These are phyloP conservation scores for Euspilapteryx auroguttella DNA, from an alignment of 2,888 invertebrate genomes.

Conservation along the genomic window DNA sequence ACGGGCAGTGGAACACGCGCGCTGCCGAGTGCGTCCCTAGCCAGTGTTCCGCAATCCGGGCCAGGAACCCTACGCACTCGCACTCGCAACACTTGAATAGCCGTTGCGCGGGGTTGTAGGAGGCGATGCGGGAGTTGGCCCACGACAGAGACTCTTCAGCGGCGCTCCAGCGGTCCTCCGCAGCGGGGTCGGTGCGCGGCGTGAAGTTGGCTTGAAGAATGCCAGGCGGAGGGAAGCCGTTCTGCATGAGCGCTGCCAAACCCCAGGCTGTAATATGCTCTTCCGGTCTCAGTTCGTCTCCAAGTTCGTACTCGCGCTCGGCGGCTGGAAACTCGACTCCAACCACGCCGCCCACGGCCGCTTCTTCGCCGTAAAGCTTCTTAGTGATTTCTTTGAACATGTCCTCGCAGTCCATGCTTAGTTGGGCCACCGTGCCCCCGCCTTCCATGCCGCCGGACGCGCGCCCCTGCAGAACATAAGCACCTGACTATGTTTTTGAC, in stretches of 20 bases:
- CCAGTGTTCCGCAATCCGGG: conserved; percentile 77
- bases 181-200: conserved; percentile 46
- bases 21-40: conserved; percentile 69
- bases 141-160: conserved; percentile 72
- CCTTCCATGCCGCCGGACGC: conserved; percentile 5
- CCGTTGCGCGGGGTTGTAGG: conserved; percentile 76
- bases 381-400: conserved; percentile 92
- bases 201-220: conserved; percentile 64
- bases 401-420: conserved; percentile 75
- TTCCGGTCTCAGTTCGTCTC: conserved; percentile 66
- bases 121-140: conserved; percentile 79
- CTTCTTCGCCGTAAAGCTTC: conserved; percentile 87
- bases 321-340: conserved; percentile 49
- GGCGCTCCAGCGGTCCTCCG: conserved; percentile 66
- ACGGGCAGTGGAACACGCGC: conserved; percentile 67
- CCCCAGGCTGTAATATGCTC: conserved; percentile 76
- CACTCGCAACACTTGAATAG: conserved; percentile 76
- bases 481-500: too few relatives aligned
- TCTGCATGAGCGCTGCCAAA: conserved; percentile 76
- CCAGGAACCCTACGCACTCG: conserved; percentile 74
- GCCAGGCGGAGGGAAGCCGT: conserved; percentile 68
- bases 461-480: conserved; percentile 2
- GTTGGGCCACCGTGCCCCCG: conserved; percentile 50
- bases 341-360: conserved; percentile 26
- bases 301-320: conserved; percentile 48